Evolutionary conservation across 2,888 invertebrate species (phyloP).

Genomic region (Autographa gamma): DNA sequence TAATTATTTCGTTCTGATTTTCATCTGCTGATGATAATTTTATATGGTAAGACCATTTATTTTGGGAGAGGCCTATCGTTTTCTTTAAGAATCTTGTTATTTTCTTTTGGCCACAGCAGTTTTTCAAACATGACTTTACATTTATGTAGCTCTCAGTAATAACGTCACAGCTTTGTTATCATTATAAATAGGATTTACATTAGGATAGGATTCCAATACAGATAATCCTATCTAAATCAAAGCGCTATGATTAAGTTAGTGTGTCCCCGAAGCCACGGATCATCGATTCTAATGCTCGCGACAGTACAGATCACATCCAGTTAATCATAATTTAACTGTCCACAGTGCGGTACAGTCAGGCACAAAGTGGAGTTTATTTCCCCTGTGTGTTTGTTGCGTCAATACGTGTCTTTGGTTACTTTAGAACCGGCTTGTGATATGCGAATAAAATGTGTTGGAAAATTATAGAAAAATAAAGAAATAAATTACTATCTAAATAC

Average conservation of each 20-base stretch:
- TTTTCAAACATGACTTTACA: no score
- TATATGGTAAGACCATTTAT: no score
- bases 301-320: constrained; percentile 38
- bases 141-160: background rate
- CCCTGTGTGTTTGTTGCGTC: constrained; percentile 18
- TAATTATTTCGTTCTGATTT: no score
- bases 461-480: background rate
- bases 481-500: no score
- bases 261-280: constrained; percentile 34
- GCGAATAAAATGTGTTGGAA: background rate
- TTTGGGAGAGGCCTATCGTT: no score
- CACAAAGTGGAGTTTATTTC: constrained; percentile 42
- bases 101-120: no score
- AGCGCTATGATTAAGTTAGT: constrained; percentile 14
- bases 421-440: background rate
- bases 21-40: no score
- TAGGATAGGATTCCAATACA: background rate
- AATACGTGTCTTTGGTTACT: background rate
- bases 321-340: constrained; percentile 52
- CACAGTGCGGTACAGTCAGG: constrained; percentile 13
- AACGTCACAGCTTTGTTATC: background rate
- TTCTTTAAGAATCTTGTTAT: no score
- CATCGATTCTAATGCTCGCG: constrained; percentile 47
- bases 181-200: background rate
- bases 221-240: constrained; percentile 5